Evolutionary conservation across 2,113 vertebrate species (phyloP), one percentile per base, ranked within the genome.

Genomic region (Tretioscincus oriximinensis): DNA sequence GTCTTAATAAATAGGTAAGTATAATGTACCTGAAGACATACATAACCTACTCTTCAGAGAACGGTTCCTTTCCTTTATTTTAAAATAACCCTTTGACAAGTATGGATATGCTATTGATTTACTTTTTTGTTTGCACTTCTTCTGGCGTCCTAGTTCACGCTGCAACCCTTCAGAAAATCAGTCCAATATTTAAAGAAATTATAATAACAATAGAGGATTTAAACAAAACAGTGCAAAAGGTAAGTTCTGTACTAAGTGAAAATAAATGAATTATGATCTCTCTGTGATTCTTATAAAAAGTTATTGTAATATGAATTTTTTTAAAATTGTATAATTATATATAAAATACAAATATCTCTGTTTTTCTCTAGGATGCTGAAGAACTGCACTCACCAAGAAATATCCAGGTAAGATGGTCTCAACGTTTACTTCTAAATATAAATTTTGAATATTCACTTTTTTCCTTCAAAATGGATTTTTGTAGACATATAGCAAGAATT

Each of bases 1-100:
- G 96, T 96, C 97, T 96, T 93, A 89, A 93, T 97, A 98, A 97
- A 98, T 97, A 97, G 97, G 95, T 95, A 96, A 96, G 94, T 95
- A 92, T 67, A 78, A 90, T 85, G 87, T 89, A 92, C 92, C 93
- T 90, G 88, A 92, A 85, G 92, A 92, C 93, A 96, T 85, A 91
- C 93, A 92, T 88, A 86, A 90, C 63, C 72, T 77, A 92, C 87
- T 85, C 86, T 88, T 90, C 64, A 88, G 88, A 90, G 90, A 91
- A 88, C 82, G 88, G 89, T 92, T 82, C 80, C 86, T 90, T 93
- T 60, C 81, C 83, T 89, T 68, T 84, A 63, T 24, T 77, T 78
- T 72, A 73, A 88, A 76, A 86, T 20, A 64, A 66, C 68, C 85
- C 79, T 60, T 83, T 82, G 84, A 73, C 81, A 69, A 84, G 18